Evolutionary conservation across 2,113 vertebrate species (phyloP), one percentile per base, ranked within the genome.

Genomic region (Carassius carassius): DNA sequence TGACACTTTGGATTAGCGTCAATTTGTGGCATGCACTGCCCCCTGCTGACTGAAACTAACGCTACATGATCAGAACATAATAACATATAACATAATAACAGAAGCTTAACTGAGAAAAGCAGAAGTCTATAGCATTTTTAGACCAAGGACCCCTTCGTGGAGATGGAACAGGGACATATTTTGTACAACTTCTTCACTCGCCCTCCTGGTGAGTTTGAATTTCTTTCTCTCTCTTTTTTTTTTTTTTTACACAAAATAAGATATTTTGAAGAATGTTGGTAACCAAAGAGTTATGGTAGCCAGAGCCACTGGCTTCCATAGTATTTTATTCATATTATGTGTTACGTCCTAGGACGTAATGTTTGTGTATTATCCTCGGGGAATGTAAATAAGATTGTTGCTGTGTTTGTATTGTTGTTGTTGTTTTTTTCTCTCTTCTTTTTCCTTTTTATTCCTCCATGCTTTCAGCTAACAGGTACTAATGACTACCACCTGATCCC

Each of bases 1-100:
- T 47, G 88, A 87, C 84, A 29, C 81, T 82, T 90, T 84, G 74
- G 21, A 92, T 91, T 86, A 90, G 47, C 49, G 77, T 90, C 89
- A 89, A 75, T 1, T 23, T 56, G 65, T 81, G 84, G 65, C 13
- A 1, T 93, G 81, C 94, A 91, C 92, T 90, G 92, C 93, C 92
- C 91, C 88, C 94, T 94, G 62, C 78, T 94, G 94, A 9, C 67
- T 37, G 17, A 5, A 9, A 87, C 84, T 84, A 0, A 85, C 13
- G 56, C 0, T 23, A 32, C 23, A 49, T 11, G 58, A 2, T 56
- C 32, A 16, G 41, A 70, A 70, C n/a, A n/a, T n/a, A n/a, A n/a
- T n/a, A n/a, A n/a, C n/a, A n/a, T n/a, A n/a, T n/a, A n/a, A n/a
- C n/a, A n/a, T n/a, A n/a, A n/a, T n/a, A n/a, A 12, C 17, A 72